Evolutionary conservation across 1,140 invertebrate species (phyloP).

Genomic region (Atopsyche davidsoni): DNA sequence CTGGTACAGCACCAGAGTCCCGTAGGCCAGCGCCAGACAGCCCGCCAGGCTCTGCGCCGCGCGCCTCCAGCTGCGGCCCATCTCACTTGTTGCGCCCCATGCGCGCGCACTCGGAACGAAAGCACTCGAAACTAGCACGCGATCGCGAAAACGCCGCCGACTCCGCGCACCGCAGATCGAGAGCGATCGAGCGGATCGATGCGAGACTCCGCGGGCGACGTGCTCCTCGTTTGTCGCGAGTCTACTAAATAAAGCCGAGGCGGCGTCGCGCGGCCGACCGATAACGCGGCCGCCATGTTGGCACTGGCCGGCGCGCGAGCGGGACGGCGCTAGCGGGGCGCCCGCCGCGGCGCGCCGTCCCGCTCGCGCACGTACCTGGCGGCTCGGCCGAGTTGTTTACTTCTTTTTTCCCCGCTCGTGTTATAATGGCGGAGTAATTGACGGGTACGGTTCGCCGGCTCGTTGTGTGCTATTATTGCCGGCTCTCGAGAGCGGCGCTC

Average conservation of each 20-base stretch:
- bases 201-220: conserved; percentile 12
- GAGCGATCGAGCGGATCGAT: too few species aligned
- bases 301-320: conserved; percentile 8
- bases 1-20: conserved; percentile 19
- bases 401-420: conserved; percentile 7
- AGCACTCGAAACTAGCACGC: conserved; percentile 10
- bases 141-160: conserved; percentile 8
- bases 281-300: conserved; percentile 16
- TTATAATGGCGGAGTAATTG: conserved; percentile 21
- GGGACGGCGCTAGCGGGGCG: conserved; percentile 19
- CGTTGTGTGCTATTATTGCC: conserved; percentile 23
- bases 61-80: conserved; percentile 23
- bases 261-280: conserved; percentile 10
- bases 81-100: conserved; percentile 15
- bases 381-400: conserved; percentile 17
- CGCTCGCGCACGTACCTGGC: too few species aligned
- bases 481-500: too few species aligned
- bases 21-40: conserved; percentile 16
- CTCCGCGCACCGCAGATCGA: too few species aligned
- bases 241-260: conserved; percentile 22
- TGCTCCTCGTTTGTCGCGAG: conserved; percentile 16
- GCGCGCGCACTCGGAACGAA: conserved; percentile 19
- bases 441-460: conserved; percentile 16
- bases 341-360: conserved; percentile 13
- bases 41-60: conserved; percentile 22